Evolutionary conservation across 1,140 invertebrate genomes (phyloP).

Genomic region (Drosophila ironensis): DNA sequence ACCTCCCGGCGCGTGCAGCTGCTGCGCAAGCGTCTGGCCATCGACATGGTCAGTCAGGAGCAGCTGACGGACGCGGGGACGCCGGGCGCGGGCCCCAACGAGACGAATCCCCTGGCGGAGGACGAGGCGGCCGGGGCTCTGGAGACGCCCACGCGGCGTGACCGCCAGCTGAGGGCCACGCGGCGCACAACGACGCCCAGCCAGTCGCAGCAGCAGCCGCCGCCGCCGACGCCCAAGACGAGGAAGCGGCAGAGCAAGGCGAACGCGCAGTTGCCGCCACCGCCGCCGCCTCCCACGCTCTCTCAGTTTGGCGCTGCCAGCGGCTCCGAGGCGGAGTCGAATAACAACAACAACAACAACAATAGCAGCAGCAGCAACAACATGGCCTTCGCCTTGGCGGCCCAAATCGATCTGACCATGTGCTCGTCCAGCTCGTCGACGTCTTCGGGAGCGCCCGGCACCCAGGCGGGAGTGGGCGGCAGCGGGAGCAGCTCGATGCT

Average conservation of each 20-base stretch:
- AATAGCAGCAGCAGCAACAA: slow-evolving; percentile 25
- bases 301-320: slow-evolving; percentile 28
- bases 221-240: slow-evolving; percentile 45
- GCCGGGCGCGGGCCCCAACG: neutral
- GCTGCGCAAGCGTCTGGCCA: slow-evolving; percentile 72
- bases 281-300: slow-evolving; percentile 5
- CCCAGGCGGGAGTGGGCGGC: slow-evolving; percentile 38
- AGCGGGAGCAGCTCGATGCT: slow-evolving; percentile 52
- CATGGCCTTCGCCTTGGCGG: slow-evolving; percentile 47
- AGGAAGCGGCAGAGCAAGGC: slow-evolving; percentile 64
- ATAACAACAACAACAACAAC: slow-evolving; percentile 25
- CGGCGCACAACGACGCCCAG: slow-evolving; percentile 41
- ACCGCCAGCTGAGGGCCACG: slow-evolving; percentile 49
- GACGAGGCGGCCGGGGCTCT: neutral
- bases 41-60: slow-evolving; percentile 70
- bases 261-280: neutral
- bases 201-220: no score
- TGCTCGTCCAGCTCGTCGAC: slow-evolving; percentile 75
- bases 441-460: slow-evolving; percentile 26
- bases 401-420: slow-evolving; percentile 75
- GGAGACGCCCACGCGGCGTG: slow-evolving; percentile 32
- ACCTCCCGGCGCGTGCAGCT: slow-evolving; percentile 71
- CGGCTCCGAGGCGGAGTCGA: slow-evolving; percentile 18
- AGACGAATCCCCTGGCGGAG: neutral
- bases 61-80: neutral